Percentiles rank a stretch among this genome's conserved stretches.
phyloP scores from a whole-genome alignment of 2,113 vertebrate genomes.

The Galeopterus variegatus region DNA sequence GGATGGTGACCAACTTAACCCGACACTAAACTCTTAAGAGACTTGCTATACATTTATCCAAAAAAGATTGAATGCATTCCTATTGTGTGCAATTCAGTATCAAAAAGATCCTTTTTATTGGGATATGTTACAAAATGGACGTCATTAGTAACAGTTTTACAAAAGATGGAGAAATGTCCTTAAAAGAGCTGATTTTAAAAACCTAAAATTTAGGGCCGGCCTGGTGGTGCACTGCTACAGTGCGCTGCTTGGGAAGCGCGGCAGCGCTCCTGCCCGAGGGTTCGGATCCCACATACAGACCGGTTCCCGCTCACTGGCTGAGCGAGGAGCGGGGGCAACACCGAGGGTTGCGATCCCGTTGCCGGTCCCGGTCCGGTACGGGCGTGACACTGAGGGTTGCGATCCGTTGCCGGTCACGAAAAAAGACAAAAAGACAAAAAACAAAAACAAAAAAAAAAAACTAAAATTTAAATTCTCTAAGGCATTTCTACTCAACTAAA shows the following conservation, averaged over 20 bases:
- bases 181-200: background rate
- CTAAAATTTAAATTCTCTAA: background rate
- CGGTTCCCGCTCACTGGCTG: too few relatives aligned
- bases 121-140: background rate
- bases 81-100: background rate
- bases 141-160: slow-evolving; percentile 23
- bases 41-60: background rate
- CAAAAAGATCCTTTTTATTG: background rate
- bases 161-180: background rate
- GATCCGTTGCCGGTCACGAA: too few relatives aligned
- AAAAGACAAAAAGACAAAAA: too few relatives aligned
- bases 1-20: background rate
- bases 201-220: background rate
- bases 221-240: too few relatives aligned
- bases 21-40: background rate
- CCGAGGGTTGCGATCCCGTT: too few relatives aligned
- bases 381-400: too few relatives aligned
- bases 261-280: too few relatives aligned
- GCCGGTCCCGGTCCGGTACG: too few relatives aligned
- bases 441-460: background rate
- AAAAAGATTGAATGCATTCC: background rate
- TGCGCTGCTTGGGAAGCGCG: too few relatives aligned
- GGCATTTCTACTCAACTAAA: background rate
- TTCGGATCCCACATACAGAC: too few relatives aligned
- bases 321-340: too few relatives aligned